phyloP scores from a whole-genome alignment of 2,113 vertebrate genomes.

The Oenanthe melanoleuca region DNA sequence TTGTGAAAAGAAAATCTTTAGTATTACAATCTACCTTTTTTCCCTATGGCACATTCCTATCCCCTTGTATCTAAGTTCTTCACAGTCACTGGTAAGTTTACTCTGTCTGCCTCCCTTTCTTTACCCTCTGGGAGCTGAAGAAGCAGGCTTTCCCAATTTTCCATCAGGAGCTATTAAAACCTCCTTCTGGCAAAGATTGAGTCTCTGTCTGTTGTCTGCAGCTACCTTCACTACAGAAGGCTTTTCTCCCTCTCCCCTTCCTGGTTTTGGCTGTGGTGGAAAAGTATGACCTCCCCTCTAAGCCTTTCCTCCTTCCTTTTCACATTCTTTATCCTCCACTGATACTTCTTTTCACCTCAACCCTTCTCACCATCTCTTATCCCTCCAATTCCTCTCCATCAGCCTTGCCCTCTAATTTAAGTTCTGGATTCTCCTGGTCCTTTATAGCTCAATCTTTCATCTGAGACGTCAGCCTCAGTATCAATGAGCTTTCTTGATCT shows the following conservation, averaged over 20 bases:
- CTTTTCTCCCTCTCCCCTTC: not conserved
- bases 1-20: constrained; percentile 19
- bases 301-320: not conserved
- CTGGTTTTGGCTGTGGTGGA: not conserved
- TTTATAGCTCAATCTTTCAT: not conserved
- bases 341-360: not conserved
- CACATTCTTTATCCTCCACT: not conserved
- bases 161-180: not conserved
- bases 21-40: not conserved
- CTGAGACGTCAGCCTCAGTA: not conserved
- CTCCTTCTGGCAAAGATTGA: not conserved
- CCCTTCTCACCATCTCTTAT: not conserved
- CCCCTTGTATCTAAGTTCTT: not conserved
- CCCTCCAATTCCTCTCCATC: not conserved
- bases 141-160: not conserved
- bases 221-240: not conserved
- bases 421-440: not conserved
- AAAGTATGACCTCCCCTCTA: not conserved
- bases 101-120: not conserved
- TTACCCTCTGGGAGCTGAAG: not conserved
- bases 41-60: not conserved
- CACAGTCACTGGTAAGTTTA: not conserved
- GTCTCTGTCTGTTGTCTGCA: not conserved
- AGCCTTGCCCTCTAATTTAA: not conserved
- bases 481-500: not conserved